Evolutionary conservation across 2,888 invertebrate genomes (phyloP), one percentile per base, ranked within the genome.

Genomic region (Chaitophorus viminalis): DNA sequence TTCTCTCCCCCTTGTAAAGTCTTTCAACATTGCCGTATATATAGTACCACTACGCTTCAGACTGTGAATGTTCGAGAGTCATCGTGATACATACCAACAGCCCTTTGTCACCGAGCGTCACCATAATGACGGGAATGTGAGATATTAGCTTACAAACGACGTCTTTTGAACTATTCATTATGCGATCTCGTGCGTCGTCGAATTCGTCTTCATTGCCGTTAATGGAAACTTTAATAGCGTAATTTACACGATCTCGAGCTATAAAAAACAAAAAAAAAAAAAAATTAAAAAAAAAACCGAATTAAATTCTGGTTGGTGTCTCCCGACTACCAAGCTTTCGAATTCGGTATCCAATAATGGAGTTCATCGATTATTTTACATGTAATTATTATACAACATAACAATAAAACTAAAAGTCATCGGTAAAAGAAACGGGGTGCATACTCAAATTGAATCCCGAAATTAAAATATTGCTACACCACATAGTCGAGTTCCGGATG

Each of bases 51-150:
- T n/a, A 29, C 68, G 65, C n/a, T 36, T 33, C n/a, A 33, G 54
- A 54, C 39, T 39, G 39, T 39, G 11, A 39, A 39, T 39, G 39
- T 39, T 39, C 25, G 65, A 29, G 18, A 36, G 39, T 39, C 4
- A 9, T 79, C 1, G n/a, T 74, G 18, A 68, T 36, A 83, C 90
- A 86, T 89, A 90, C 90, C 89, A 90, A 77, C 29, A 90, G 76
- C 31, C 90, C 90, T 72, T 89, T 86, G 84, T 89, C 87, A 2
- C 90, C 89, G 89, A 90, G 89, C n/a, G 90, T 90, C 33, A 90
- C 89, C 90, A 90, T 90, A 31, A 90, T 82, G 72, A 88, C 89
- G 17, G 89, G 89, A 81, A 89, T 74, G 87, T 81, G 87, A 81
- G 74, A 39, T 31, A 87, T 87, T 72, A 87, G 74, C 74, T 87